These are phyloP conservation scores for Rhabditoides inermis DNA, from an alignment of 2,888 invertebrate species.

Conservation along the genomic window DNA sequence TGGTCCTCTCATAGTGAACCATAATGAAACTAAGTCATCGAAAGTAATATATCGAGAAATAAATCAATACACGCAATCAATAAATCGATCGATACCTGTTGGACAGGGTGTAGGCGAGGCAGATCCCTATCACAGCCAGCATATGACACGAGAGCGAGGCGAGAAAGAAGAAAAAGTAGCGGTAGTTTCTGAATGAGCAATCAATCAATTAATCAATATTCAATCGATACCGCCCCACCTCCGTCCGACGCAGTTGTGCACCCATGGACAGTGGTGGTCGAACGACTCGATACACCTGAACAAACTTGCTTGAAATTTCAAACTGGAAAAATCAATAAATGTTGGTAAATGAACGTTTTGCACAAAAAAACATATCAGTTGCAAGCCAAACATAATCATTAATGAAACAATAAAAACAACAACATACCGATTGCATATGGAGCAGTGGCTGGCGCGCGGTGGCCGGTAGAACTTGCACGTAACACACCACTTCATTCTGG, in stretches of 20 bases:
- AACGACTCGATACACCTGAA: slow-evolving; percentile 69
- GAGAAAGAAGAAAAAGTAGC: slow-evolving; percentile 98
- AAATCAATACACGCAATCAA: neutral
- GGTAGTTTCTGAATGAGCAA: slow-evolving; percentile 11
- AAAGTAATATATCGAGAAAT: too few relatives aligned
- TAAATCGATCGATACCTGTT: slow-evolving; percentile 11
- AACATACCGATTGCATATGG: slow-evolving; percentile 78
- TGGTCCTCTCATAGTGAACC: too few relatives aligned
- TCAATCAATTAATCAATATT: slow-evolving; percentile 67
- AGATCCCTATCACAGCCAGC: slow-evolving; percentile 88
- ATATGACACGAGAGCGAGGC: slow-evolving; percentile 91
- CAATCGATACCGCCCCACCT: slow-evolving; percentile 92
- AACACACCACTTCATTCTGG: slow-evolving; percentile 60
- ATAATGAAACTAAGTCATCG: too few relatives aligned
- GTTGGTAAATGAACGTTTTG: too few relatives aligned
- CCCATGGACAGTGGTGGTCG: slow-evolving; percentile 84
- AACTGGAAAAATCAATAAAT: too few relatives aligned
- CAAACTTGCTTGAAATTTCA: too few relatives aligned
- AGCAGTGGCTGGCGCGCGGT: slow-evolving; percentile 96
- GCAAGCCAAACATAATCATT: too few relatives aligned
- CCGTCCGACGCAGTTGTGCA: slow-evolving; percentile 52
- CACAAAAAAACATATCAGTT: too few relatives aligned
- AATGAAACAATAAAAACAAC: neutral
- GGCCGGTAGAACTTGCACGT: slow-evolving; percentile 99
- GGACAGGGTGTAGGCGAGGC: slow-evolving; percentile 76